Conservation (phyloP, 2,113 vertebrate genomes). For the Phylloscopus whistleri region DNA sequence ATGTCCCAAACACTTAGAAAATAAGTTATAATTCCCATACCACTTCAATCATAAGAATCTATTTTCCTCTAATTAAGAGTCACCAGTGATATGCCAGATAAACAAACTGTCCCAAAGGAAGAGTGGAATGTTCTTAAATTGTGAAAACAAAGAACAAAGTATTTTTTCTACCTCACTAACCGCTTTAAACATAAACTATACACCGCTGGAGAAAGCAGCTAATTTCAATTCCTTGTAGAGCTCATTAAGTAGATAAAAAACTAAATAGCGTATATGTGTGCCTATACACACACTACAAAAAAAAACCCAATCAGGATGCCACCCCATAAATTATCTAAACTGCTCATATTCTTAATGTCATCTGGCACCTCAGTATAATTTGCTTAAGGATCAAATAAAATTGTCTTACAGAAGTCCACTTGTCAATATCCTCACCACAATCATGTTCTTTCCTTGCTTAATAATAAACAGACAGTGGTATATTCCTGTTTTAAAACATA, state of each 20-base stretch:
- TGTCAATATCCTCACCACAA: background rate
- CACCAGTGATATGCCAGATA: background rate
- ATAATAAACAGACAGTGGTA: background rate
- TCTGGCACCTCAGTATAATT: background rate
- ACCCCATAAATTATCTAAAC: background rate
- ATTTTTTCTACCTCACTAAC: background rate
- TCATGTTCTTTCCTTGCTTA: background rate
- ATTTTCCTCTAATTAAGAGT: slow-evolving; percentile 32
- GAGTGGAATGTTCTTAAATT: background rate
- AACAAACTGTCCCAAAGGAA: slow-evolving; percentile 9
- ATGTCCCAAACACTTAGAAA: background rate
- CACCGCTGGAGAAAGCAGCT: background rate
- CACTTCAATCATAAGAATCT: background rate
- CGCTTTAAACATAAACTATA: background rate
- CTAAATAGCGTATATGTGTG: background rate
- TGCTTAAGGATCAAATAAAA: background rate
- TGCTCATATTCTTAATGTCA: background rate
- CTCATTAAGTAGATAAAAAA: background rate
- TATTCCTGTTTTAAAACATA: background rate
- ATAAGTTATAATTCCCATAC: background rate
- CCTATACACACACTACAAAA: background rate
- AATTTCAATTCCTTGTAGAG: background rate
- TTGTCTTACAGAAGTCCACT: background rate
- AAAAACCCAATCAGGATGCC: background rate
- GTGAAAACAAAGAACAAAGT: background rate